Evolutionary conservation across 2,797 vertebrate species (phyloP), one percentile per base, ranked within the genome.

Genomic region (Pterois miles): DNA sequence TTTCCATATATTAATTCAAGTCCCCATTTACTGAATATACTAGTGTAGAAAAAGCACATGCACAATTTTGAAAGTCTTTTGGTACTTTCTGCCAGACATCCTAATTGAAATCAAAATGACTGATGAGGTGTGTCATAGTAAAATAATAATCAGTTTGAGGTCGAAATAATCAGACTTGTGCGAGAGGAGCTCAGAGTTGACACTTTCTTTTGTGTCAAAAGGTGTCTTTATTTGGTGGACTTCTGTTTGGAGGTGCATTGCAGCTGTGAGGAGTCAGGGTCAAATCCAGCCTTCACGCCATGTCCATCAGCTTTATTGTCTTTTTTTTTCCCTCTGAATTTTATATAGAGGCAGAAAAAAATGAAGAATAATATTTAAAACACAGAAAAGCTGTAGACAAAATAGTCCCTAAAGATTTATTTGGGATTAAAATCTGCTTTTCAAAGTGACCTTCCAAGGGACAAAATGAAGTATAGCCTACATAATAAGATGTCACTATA

Each of bases 61-160:
- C 29, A 71, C 62, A 59, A 65, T 80, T 60, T 54, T 74, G 8
- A 20, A 62, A 64, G 34, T 59, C 48, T 63, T 63, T n/a, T 14
- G 11, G 48, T 48, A 38, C 27, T 75, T 60, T 74, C 50, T 74
- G 71, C 58, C 65, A 83, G 59, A 80, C 57, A 73, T 52, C 36
- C 10, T 53, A 72, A 81, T 75, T 80, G 65, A 60, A 57, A 70
- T 85, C 67, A 65, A 74, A 48, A 71, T 80, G 85, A 84, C 76
- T 79, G 81, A 84, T 79, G 81, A 84, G 20, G 36, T 68, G 63
- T 62, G 58, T 76, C 67, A 22, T 71, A 60, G 23, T n/a, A 22
- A 50, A 50, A 50, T 50, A n/a, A n/a, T 50, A 50, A 50, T 50
- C 22, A 50, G 10, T 50, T 20, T 50, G 46, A 50, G 0, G 46